Evolutionary conservation across 2,888 invertebrate species (phyloP).

Genomic region (Sipunculus nudus): DNA sequence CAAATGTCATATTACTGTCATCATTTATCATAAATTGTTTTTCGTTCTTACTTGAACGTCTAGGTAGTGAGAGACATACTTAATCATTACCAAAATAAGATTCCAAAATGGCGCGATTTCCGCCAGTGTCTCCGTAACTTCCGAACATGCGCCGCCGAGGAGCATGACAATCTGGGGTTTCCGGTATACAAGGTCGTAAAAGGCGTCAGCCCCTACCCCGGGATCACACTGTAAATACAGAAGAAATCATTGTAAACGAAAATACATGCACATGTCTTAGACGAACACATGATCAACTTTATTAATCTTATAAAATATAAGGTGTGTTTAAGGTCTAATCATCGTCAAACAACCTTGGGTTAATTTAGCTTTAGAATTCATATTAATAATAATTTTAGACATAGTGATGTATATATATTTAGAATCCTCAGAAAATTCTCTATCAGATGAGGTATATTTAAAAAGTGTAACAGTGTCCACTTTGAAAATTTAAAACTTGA

Average conservation of each 20-base stretch:
- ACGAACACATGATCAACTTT: background rate
- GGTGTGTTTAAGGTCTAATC: background rate
- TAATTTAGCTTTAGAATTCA: too few relatives aligned
- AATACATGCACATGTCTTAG: background rate
- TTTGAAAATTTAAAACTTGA: too few relatives aligned
- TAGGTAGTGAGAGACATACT: background rate
- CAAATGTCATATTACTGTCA: too few relatives aligned
- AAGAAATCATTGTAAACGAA: background rate
- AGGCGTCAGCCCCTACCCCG: conserved; percentile 88
- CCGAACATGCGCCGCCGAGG: conserved; percentile 88
- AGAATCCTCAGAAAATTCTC: too few relatives aligned
- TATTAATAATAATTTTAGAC: too few relatives aligned
- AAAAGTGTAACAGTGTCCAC: too few relatives aligned
- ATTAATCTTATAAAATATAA: background rate
- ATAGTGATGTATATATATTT: too few relatives aligned
- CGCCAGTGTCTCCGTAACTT: conserved; percentile 89
- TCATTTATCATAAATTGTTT: too few relatives aligned
- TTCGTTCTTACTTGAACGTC: too few relatives aligned
- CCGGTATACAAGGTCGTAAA: conserved; percentile 89
- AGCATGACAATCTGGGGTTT: conserved; percentile 78
- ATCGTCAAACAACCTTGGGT: too few relatives aligned
- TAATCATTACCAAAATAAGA: conserved; percentile 79
- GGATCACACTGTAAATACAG: conserved; percentile 80
- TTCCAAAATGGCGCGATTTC: conserved; percentile 94
- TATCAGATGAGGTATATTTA: too few relatives aligned